These are phyloP conservation scores for Pseudocheirus occidentalis DNA, from an alignment of 2,797 vertebrate genomes.

Conservation along the genomic window DNA sequence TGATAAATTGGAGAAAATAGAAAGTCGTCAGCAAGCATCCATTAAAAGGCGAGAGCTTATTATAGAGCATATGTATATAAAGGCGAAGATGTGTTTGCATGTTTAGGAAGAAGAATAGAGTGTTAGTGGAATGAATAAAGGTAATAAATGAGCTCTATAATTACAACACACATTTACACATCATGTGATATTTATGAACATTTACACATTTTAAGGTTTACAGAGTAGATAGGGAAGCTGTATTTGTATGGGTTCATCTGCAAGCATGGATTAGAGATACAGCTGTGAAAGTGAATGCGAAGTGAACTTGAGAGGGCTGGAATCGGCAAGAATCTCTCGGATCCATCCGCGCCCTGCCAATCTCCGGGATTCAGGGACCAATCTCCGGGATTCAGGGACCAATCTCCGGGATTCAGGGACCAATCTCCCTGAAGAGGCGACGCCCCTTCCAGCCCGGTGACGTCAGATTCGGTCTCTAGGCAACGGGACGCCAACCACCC, in stretches of 20 bases:
- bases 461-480: slow-evolving; percentile 65
- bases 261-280: background rate
- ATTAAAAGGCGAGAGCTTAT: background rate
- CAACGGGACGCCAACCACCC: slow-evolving; percentile 5
- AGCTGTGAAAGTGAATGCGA: background rate
- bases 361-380: background rate
- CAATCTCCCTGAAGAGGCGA: background rate
- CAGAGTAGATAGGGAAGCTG: background rate
- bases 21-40: background rate
- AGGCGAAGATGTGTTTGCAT: background rate
- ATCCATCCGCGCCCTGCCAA: background rate
- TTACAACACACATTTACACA: background rate
- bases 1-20: background rate
- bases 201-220: background rate
- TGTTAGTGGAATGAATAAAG: background rate
- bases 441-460: slow-evolving; percentile 37
- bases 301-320: background rate
- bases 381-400: background rate
- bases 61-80: background rate
- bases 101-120: background rate
- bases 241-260: background rate
- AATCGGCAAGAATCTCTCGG: accelerated
- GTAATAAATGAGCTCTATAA: background rate
- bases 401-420: background rate
- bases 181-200: background rate